These are phyloP conservation scores for Agonopterix subpropinquella DNA, from an alignment of 2,888 invertebrate genomes.

Conservation along the genomic window DNA sequence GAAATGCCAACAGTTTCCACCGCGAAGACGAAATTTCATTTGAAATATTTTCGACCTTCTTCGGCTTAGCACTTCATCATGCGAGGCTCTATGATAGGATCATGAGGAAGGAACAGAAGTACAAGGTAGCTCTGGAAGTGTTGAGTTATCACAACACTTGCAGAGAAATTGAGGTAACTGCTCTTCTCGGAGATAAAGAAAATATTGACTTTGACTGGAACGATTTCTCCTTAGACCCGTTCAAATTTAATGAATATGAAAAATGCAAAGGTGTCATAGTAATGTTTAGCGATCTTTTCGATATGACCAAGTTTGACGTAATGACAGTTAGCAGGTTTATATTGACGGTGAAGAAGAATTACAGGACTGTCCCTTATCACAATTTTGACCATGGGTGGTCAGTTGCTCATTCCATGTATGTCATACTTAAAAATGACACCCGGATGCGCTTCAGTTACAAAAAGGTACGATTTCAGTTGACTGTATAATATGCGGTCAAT, in stretches of 20 bases:
- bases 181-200: constrained; percentile 26
- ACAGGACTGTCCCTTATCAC: constrained; percentile 88
- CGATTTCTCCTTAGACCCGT: constrained; percentile 83
- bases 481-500: not conserved
- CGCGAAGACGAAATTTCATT: constrained; percentile 87
- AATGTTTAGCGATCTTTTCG: constrained; percentile 87
- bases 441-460: constrained; percentile 34
- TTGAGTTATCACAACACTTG: constrained; percentile 89
- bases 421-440: constrained; percentile 77
- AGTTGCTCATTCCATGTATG: constrained; percentile 89
- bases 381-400: constrained; percentile 94
- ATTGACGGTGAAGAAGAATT: constrained; percentile 89
- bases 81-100: constrained; percentile 91
- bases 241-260: constrained; percentile 79
- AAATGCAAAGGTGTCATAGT: constrained; percentile 83
- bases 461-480: constrained; percentile 30
- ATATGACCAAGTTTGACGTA: constrained; percentile 78
- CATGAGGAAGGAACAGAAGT: constrained; percentile 87
- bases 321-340: constrained; percentile 82
- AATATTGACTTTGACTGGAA: constrained; percentile 47
- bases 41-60: constrained; percentile 89
- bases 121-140: constrained; percentile 87
- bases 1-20: constrained; percentile 69
- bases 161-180: constrained; percentile 80
- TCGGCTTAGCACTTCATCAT: constrained; percentile 89